phyloP scores from a whole-genome alignment of 2,888 invertebrate species.

The Malacosoma neustria region DNA sequence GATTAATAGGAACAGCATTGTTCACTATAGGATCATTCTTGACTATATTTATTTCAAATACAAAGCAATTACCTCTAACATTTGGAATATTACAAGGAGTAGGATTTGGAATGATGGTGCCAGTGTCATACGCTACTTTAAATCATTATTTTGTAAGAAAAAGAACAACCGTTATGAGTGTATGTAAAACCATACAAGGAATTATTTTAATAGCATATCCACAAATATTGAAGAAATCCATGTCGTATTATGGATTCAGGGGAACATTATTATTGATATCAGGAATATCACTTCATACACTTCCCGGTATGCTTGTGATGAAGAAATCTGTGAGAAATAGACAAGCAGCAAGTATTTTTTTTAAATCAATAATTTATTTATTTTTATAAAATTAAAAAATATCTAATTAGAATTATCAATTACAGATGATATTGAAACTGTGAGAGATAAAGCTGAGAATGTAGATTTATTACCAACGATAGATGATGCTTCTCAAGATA shows the following conservation, averaged over 20 bases:
- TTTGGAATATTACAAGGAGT: conserved; percentile 75
- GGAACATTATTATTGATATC: conserved; percentile 76
- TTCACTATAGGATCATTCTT: conserved; percentile 68
- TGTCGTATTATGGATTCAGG: conserved; percentile 75
- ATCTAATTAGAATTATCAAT: conserved; percentile 10
- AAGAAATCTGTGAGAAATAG: conserved; percentile 32
- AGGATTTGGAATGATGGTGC: conserved; percentile 78
- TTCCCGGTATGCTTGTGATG: conserved; percentile 76
- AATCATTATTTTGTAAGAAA: conserved; percentile 77
- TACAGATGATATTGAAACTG: conserved; percentile 33
- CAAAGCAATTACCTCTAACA: conserved; percentile 71
- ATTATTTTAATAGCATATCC: conserved; percentile 76
- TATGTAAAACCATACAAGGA: conserved; percentile 76
- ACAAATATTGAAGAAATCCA: conserved; percentile 60
- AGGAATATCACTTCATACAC: conserved; percentile 73
- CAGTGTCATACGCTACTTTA: conserved; percentile 76
- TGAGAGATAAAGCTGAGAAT: conserved; percentile 23
- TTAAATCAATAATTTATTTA: conserved; percentile 9
- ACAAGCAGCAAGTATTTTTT: conserved; percentile 59
- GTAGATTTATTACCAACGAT: conserved; percentile 29
- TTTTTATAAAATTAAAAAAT: conserved; percentile 10
- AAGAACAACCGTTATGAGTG: conserved; percentile 77
- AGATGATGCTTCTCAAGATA: conserved; percentile 5
- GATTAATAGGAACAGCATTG: conserved; percentile 68
- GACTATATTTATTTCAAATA: conserved; percentile 68